These are phyloP conservation scores for Tragelaphus buxtoni DNA, from an alignment of 2,113 vertebrate genomes.

Conservation along the genomic window DNA sequence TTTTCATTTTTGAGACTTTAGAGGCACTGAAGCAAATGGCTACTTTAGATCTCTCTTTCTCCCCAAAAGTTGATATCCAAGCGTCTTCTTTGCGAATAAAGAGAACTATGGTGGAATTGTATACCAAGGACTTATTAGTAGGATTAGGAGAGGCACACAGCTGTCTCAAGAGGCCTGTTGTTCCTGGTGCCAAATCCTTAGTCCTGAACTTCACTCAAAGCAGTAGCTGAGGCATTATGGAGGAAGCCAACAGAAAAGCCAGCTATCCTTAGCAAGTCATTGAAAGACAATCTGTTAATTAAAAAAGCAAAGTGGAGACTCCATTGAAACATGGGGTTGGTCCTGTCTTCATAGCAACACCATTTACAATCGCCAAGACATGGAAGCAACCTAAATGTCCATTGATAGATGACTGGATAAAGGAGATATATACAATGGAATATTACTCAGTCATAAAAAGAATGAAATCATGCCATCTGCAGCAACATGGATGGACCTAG, in stretches of 20 bases:
- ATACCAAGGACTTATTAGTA: neutral
- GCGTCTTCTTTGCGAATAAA: neutral
- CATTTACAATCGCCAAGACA: neutral
- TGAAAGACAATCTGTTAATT: neutral
- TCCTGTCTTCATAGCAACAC: neutral
- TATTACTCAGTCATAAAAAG: neutral
- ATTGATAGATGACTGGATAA: neutral
- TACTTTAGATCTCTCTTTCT: neutral
- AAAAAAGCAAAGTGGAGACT: neutral
- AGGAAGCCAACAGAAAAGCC: neutral
- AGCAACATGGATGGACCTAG: neutral
- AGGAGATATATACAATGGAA: neutral
- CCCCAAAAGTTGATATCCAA: neutral
- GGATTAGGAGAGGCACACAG: neutral
- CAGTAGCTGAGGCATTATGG: neutral
- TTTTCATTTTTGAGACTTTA: neutral
- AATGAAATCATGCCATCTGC: neutral
- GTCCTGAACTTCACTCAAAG: neutral
- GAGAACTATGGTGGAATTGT: neutral
- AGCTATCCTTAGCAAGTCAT: neutral
- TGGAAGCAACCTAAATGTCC: neutral
- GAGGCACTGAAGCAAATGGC: neutral
- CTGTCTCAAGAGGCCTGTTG: neutral
- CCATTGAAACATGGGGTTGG: neutral
- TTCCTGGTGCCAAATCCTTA: neutral